Conservation (phyloP, 2,797 vertebrate genomes). For the Tadarida brasiliensis region DNA sequence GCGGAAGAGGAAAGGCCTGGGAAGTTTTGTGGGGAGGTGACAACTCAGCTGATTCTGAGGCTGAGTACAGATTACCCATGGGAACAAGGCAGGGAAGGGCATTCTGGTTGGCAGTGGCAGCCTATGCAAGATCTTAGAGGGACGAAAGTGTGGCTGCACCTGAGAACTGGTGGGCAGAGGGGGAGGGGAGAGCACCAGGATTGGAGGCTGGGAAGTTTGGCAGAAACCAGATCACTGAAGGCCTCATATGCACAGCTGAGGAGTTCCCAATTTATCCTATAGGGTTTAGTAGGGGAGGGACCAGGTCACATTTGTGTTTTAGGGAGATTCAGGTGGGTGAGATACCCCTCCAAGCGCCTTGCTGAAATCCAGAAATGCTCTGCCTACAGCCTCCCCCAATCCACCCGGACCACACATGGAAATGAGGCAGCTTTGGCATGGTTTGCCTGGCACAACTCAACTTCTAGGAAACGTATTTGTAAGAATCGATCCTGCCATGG, state of each 20-base stretch:
- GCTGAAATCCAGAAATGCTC: conserved; percentile 42
- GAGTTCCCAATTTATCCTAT: background rate
- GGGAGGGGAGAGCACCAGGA: background rate
- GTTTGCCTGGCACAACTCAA: conserved; percentile 78
- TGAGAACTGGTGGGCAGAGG: background rate
- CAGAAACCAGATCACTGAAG: background rate
- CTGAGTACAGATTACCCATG: background rate
- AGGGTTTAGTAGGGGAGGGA: background rate
- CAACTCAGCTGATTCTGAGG: background rate
- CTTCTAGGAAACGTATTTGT: conserved; percentile 79
- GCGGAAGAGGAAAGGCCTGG: background rate
- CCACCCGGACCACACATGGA: conserved; percentile 77
- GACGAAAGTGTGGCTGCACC: background rate
- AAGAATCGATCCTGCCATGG: conserved; percentile 75
- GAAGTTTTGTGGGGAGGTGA: background rate
- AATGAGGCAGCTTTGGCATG: conserved; percentile 79
- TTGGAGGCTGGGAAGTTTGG: background rate
- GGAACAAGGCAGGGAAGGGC: background rate
- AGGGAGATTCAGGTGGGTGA: conserved; percentile 28
- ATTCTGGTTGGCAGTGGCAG: background rate
- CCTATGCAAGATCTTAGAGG: background rate
- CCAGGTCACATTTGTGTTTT: background rate
- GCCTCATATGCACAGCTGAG: background rate
- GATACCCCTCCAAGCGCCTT: background rate
- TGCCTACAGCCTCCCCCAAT: conserved; percentile 62